Evolutionary conservation across 1,140 invertebrate genomes (phyloP), one percentile per base, ranked within the genome.

Genomic region (Drosophila fuyamai): DNA sequence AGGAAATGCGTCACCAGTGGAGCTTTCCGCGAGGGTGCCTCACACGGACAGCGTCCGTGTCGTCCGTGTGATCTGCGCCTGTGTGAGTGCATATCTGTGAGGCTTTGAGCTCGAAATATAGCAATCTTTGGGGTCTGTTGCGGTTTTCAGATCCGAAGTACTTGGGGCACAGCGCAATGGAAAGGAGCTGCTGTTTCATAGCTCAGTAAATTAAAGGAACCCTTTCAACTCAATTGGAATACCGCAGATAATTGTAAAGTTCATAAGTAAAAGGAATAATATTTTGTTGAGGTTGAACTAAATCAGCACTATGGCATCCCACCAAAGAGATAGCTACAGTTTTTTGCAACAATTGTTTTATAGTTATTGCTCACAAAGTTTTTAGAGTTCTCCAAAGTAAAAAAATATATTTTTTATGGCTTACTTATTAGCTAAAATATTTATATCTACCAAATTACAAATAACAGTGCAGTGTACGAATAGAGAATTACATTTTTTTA

Each of bases 41-140:
- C 70, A 84, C 84, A 89, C 66, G 68, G 44, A 89, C 59, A 89
- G 59, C 83, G 63, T 88, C 40, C 60, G 66, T 89, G 84, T 79
- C 43, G 43, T 89, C 13, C 51, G 76, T 88, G 84, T 80, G 76
- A 80, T 7, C 18, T 23, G 56, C 16, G 5, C 32, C 10, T 54
- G 85, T 80, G 50, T 74, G 67, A 2, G 71, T 77, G 65, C 51
- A 1, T 53, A 27, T 79, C 57, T 57, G 65, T 85, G 58, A 76
- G 72, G 46, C 43, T 57, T 65, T 44, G 35, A 66, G 54, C 65
- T 10, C 6, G 18, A 16, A 40, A 48, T 53, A 12, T 51, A 50
- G 40, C 48, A 10, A 60, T 54, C 50, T 35, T 41, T 50, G 41
- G 35, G 18, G 12, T 23, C 27, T 13, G 16, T 32, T 47, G 36